Evolutionary conservation across 1,140 invertebrate genomes (phyloP), one percentile per base, ranked within the genome.

Genomic region (Cydia fagiglandana): DNA sequence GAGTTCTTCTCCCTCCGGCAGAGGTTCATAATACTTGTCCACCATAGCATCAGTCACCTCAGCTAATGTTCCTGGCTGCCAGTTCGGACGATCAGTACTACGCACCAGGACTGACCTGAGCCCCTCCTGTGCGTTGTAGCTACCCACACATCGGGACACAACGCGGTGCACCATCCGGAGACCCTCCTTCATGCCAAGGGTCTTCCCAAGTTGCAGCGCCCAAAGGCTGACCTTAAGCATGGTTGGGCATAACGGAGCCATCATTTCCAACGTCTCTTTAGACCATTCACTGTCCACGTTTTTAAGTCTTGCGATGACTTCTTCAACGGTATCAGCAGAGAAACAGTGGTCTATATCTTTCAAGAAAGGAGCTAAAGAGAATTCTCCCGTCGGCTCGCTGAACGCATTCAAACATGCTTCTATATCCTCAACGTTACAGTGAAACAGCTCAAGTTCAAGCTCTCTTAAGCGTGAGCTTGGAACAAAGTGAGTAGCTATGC

Each of bases 121-220:
- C 96, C 98, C 99, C 95, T 99, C 98, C 90, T 95, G 96, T 90
- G 99, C 99, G 90, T 99, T 98, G 77, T 96, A 95, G 89, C 94
- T 95, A 15, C 88, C 87, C 77, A 94, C 94, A 88, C 94, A 95
- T 88, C 91, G 95, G 86, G 92, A 96, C 81, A 95, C 95, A 45
- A 99, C 87, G 78, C 98, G 94, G 86, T 96, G 98, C 93, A 99
- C 99, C 95, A 99, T 98, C 76, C 95, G 95, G 2, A 99, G 94
- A 88, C 97, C 98, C 80, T 99, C 97, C 47, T 95, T 93, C 73
- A 99, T 93, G 73, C 94, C 83, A 97, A 91, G 70, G 95, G 94
- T 2, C 93, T 93, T 6, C 98, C 98, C 78, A 95, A 92, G 79
- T 96, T 94, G 45, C 12, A 99, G 86, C 77, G 96, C 95, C 76